Percentiles rank a stretch among this genome's conserved stretches.
Evolutionary conservation across 2,113 vertebrate genomes (phyloP).

Genomic region (Bubalus kerabau): DNA sequence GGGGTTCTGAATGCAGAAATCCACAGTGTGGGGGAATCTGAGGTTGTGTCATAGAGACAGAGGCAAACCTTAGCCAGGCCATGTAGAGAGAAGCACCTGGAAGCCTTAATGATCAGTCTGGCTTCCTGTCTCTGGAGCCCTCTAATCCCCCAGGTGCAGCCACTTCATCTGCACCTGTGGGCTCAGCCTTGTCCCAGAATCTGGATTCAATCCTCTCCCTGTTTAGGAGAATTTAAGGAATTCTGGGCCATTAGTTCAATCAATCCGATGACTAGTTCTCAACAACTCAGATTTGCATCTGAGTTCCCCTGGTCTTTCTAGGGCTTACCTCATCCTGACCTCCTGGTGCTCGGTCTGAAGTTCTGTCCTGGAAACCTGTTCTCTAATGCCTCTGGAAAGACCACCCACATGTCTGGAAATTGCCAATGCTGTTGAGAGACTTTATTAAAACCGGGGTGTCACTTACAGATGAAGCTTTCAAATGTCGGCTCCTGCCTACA

Average conservation of each 20-base stretch:
- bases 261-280: not conserved
- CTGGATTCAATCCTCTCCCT: not conserved
- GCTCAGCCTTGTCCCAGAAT: not conserved
- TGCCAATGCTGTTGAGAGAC: not conserved
- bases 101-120: not conserved
- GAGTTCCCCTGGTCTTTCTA: not conserved
- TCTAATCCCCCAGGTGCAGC: constrained; percentile 44
- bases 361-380: not conserved
- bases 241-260: not conserved
- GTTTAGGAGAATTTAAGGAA: constrained; percentile 18
- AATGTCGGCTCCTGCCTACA: not conserved
- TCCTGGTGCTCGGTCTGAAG: not conserved
- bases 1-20: not conserved
- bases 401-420: not conserved
- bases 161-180: constrained; percentile 39
- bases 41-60: not conserved
- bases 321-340: not conserved
- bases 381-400: not conserved
- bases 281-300: not conserved
- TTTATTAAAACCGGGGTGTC: not conserved
- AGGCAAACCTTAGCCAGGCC: not conserved
- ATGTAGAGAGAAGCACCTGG: constrained; percentile 21
- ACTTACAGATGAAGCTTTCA: not conserved
- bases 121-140: not conserved
- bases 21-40: not conserved